Evolutionary conservation across 2,113 vertebrate genomes (phyloP).

Genomic region (Xenopus tropicalis): DNA sequence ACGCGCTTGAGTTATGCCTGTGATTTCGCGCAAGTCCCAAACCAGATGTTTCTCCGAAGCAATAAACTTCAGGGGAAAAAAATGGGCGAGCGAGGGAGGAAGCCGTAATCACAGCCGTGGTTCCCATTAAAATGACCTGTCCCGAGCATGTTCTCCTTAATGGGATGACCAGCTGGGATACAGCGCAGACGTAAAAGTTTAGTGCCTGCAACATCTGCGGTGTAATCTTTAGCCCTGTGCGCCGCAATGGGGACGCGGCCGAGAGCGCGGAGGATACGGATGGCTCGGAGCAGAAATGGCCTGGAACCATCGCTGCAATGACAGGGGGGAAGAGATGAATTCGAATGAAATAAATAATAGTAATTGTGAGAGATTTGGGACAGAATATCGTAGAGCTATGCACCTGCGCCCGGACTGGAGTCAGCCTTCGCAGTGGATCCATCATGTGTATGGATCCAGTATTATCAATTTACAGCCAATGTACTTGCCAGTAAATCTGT

Average conservation of each 20-base stretch:
- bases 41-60: constrained; percentile 52
- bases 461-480: too few species aligned
- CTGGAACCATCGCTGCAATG: background rate
- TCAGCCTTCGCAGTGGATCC: too few species aligned
- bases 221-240: constrained; percentile 24
- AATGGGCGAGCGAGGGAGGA: constrained; percentile 46
- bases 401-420: too few species aligned
- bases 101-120: constrained; percentile 53
- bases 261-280: background rate
- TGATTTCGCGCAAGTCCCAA: constrained; percentile 51
- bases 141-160: constrained; percentile 49
- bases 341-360: too few species aligned
- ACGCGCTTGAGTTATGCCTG: constrained; percentile 50
- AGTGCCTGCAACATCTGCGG: constrained; percentile 52
- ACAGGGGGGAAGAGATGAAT: background rate
- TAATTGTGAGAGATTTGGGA: too few species aligned
- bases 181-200: constrained; percentile 24
- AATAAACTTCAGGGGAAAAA: constrained; percentile 42
- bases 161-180: constrained; percentile 55
- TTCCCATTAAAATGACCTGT: constrained; percentile 59
- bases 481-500: too few species aligned
- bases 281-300: background rate
- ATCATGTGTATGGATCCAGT: too few species aligned
- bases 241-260: background rate
- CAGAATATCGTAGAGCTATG: too few species aligned